A percentile compares a stretch with the other conserved stretches of the same genome.
Conservation (phyloP, 2,113 vertebrate genomes). For the Haplochromis vanheusdeni region DNA sequence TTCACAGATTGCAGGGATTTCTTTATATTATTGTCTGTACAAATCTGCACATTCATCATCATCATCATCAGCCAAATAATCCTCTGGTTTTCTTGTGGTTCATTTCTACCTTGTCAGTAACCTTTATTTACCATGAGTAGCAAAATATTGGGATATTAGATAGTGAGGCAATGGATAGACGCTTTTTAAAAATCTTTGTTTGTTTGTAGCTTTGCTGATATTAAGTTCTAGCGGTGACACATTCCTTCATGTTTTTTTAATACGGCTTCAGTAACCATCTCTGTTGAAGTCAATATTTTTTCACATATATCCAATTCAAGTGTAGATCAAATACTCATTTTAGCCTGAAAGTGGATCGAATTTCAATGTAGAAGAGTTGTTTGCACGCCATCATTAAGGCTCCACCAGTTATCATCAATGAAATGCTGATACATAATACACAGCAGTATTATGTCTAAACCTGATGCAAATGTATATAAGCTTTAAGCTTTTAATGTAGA, state of each 20-base stretch:
- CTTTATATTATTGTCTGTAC: not conserved
- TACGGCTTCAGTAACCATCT: slow-evolving; percentile 8
- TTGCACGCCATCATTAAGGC: slow-evolving; percentile 34
- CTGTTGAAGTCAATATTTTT: slow-evolving; percentile 2
- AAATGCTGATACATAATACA: slow-evolving; percentile 53
- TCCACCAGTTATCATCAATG: slow-evolving; percentile 23
- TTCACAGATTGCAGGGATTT: slow-evolving; percentile 55
- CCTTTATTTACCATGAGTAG: slow-evolving; percentile 32
- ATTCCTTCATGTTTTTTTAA: slow-evolving; percentile 36
- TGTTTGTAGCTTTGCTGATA: slow-evolving; percentile 34
- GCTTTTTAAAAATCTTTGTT: not conserved
- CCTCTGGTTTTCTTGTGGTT: slow-evolving; percentile 26
- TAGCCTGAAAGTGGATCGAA: slow-evolving; percentile 19
- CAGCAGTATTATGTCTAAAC: slow-evolving; percentile 58
- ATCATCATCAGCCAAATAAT: slow-evolving; percentile 37
- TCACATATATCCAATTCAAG: slow-evolving; percentile 6
- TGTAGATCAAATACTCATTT: slow-evolving; percentile 28
- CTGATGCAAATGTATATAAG: slow-evolving; percentile 67
- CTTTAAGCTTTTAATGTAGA: slow-evolving; percentile 72
- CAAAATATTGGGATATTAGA: slow-evolving; percentile 44
- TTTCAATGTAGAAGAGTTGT: slow-evolving; percentile 39
- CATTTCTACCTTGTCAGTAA: slow-evolving; percentile 20
- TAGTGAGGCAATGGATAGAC: slow-evolving; percentile 31
- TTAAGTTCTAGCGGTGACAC: slow-evolving; percentile 48
- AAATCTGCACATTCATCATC: slow-evolving; percentile 2